Base-by-base conservation (phyloP, 1,140 invertebrate genomes). In the Hycleus phaleratus region DNA sequence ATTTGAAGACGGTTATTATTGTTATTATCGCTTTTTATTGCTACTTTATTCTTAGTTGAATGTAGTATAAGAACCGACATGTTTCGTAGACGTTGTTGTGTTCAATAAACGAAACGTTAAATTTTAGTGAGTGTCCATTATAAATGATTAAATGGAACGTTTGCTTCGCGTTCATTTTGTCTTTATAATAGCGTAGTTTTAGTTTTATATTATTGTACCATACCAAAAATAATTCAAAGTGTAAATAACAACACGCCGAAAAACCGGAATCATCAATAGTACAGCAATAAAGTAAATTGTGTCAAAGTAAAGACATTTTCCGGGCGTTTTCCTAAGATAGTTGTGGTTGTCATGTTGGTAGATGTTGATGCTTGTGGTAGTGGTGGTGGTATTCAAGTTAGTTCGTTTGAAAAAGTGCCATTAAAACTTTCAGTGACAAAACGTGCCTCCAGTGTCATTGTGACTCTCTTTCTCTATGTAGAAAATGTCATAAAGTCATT, bases 11-110 rank as follows among this genome's bases (percentile, higher is more conserved):
- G 32, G 32, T 32, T 61, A 59, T 64, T 64, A 62, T 61, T 62
- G 63, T 64, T 64, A 64, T 64, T 62, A 59, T 60, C 55, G 56
- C 40, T 60, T 59, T 62, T 58, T 64, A 64, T 64, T 62, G 60
- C 63, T 44, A 53, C 26, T 53, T 53, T 53, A 53, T 53, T 53
- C 51, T 26, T 53, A 53, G 51, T 53, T 53, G 51, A 53, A 45
- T 32, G 42, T 4, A 32, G 32, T 32, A 32, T 32, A 32, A 32
- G 32, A 32, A 32, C 51, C 38, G 43, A 45, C 51, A 45, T 53
- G 51, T 53, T 53, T 45, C 26, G 51, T 42, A 32, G 18, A 32
- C 18, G 38, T 45, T 53, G 51, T 53, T 53, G 51, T 32, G 51
- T 53, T 46, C 51, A 53, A 53, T 53, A 53, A 53, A 53, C 26